These are phyloP conservation scores for Porites divaricata DNA, from an alignment of 92 coral and sea anemone genomes.

Conservation along the genomic window DNA sequence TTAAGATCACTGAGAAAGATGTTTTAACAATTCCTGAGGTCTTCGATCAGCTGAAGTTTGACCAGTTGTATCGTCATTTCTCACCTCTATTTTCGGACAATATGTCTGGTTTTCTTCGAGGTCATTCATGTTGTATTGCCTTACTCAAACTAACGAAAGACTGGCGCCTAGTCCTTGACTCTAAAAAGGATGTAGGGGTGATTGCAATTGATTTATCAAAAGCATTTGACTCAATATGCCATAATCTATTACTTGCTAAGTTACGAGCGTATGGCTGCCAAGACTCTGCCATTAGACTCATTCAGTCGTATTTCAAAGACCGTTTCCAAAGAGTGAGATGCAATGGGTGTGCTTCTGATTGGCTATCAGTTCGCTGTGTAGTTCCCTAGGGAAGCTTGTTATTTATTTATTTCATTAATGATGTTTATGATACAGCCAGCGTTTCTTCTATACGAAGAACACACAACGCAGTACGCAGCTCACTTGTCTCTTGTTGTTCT, in stretches of 20 bases:
- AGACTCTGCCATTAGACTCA: slow-evolving; percentile 47
- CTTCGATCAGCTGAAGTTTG: too few relatives aligned
- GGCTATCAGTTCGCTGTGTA: slow-evolving; percentile 63
- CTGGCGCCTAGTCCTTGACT: slow-evolving; percentile 40
- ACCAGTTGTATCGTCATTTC: too few relatives aligned
- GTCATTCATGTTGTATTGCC: slow-evolving; percentile 35
- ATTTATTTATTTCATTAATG: slow-evolving; percentile 31
- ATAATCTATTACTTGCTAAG: slow-evolving; percentile 51
- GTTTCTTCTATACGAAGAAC: neutral
- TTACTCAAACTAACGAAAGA: slow-evolving; percentile 38
- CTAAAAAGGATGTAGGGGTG: slow-evolving; percentile 55
- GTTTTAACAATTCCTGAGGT: too few relatives aligned
- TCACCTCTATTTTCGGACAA: neutral
- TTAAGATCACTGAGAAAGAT: too few relatives aligned
- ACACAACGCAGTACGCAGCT: neutral
- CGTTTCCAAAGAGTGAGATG: slow-evolving; percentile 64
- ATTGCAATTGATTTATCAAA: slow-evolving; percentile 57
- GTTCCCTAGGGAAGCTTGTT: slow-evolving; percentile 63
- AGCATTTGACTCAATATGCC: slow-evolving; percentile 63
- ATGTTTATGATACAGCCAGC: neutral
- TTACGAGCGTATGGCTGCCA: slow-evolving; percentile 58
- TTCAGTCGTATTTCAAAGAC: slow-evolving; percentile 35
- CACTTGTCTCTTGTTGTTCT: neutral
- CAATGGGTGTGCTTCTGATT: slow-evolving; percentile 59
- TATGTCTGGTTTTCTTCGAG: slow-evolving; percentile 46